Evolutionary conservation across 2,113 vertebrate species (phyloP).

Genomic region (Esox niger): DNA sequence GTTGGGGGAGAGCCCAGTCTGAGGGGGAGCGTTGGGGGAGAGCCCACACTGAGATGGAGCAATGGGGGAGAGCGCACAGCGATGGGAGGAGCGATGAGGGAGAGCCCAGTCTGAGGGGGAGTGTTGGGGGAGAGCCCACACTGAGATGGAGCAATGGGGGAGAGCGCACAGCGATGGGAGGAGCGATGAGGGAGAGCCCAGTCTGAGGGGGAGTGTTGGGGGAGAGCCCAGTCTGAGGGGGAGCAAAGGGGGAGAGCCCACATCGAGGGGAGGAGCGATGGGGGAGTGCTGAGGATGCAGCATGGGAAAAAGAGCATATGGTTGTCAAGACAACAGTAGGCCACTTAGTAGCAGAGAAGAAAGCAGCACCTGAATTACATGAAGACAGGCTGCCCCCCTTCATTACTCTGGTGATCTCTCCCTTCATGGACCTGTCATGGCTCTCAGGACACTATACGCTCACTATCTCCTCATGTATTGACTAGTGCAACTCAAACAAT

Average conservation of each 20-base stretch:
- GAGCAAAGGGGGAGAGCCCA: too few species aligned
- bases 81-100: too few species aligned
- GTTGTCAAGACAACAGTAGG: conserved; percentile 61
- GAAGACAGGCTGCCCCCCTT: conserved; percentile 13
- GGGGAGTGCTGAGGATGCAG: not conserved
- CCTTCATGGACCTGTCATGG: not conserved
- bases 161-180: too few species aligned
- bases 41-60: not conserved
- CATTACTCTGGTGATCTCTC: not conserved
- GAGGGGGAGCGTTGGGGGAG: not conserved
- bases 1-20: too few species aligned
- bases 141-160: not conserved
- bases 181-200: not conserved
- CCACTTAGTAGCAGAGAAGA: not conserved
- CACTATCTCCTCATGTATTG: not conserved
- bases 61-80: not conserved
- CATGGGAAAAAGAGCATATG: conserved; percentile 21
- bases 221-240: too few species aligned
- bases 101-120: too few species aligned
- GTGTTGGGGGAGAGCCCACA: too few species aligned
- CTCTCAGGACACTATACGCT: not conserved
- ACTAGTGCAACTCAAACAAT: too few species aligned
- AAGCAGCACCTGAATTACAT: conserved; percentile 36
- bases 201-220: too few species aligned
- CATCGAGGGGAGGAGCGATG: not conserved